phyloP scores from a whole-genome alignment of 2,888 invertebrate genomes.

The Leptura quadrifasciata region DNA sequence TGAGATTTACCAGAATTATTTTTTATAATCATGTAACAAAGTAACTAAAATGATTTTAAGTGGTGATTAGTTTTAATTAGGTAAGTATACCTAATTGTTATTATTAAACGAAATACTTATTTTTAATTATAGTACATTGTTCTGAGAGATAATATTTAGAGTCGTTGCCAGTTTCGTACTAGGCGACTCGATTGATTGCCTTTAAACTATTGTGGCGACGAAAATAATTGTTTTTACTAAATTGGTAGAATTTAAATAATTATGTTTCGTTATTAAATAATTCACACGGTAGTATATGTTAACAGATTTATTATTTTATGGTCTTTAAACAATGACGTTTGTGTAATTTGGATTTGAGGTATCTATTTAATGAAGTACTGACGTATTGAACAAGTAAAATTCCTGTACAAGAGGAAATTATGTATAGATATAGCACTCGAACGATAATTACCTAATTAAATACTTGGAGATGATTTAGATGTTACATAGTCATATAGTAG shows the following conservation, averaged over 20 bases:
- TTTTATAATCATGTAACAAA: not conserved
- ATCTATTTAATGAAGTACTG: not conserved
- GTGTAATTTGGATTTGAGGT: not conserved
- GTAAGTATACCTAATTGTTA: too few species aligned
- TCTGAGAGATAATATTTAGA: not conserved
- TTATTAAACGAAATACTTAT: too few species aligned
- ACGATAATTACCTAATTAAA: too few species aligned
- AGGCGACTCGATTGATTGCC: not conserved
- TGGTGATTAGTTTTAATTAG: not conserved
- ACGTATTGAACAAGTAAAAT: not conserved
- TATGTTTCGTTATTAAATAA: too few species aligned
- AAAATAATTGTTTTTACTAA: not conserved
- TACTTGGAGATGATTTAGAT: too few species aligned
- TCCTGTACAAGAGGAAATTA: too few species aligned
- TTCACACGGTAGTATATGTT: too few species aligned
- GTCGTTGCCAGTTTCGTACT: not conserved
- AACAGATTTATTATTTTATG: too few species aligned
- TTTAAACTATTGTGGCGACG: not conserved
- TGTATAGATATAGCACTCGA: too few species aligned
- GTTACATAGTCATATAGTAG: too few species aligned
- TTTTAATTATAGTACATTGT: not conserved
- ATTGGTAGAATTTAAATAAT: not conserved
- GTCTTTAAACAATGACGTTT: not conserved
- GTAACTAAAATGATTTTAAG: not conserved
- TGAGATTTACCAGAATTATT: not conserved